Base-by-base conservation (phyloP, 2,113 vertebrate genomes). In the Rutilus rutilus region DNA sequence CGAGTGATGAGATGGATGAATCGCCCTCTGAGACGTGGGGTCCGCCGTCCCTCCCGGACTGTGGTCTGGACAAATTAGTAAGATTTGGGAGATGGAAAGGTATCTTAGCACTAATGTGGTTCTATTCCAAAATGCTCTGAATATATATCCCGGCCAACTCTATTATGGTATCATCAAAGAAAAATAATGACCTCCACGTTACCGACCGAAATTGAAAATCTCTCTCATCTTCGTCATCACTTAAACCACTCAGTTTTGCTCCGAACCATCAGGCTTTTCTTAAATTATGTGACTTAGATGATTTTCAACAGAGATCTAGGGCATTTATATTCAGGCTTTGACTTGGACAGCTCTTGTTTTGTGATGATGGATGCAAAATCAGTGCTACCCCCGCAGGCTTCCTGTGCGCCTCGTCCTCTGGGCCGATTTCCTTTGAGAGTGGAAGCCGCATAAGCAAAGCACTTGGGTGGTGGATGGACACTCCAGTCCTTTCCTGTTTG, bases 111-210 rank as follows among this genome's bases (percentile, higher is more conserved):
- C 78, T 88, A 88, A 88, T 90, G 85, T 60, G 87, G 65, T 85
- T 90, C 87, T 82, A 75, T 86, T 86, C 62, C 57, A 78, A 62
- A 88, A 85, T 23, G 82, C 73, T 27, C 74, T 30, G 74, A 84
- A 85, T 88, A 82, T 82, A 86, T 86, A 85, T 82, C 64, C 64
- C 45, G 78, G 85, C 87, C 87, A 85, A 85, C 85, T 88, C 89
- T 86, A 90, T 90, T 90, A 88, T 88, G 64, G 85, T 71, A 69
- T 90, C 77, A 88, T 90, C 82, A 90, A 86, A 90, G 80, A 85
- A 86, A 89, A 90, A 88, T 90, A 90, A 90, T 86, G 82, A 86
- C 82, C 82, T 90, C 73, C 89, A 90, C 82, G 82, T 90, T 90
- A 82, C 78, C 27, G 85, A 74, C 77, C 47, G 89, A 86, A 90